Evolutionary conservation across 2,797 vertebrate genomes (phyloP).

Genomic region (Eulemur rubriventer): DNA sequence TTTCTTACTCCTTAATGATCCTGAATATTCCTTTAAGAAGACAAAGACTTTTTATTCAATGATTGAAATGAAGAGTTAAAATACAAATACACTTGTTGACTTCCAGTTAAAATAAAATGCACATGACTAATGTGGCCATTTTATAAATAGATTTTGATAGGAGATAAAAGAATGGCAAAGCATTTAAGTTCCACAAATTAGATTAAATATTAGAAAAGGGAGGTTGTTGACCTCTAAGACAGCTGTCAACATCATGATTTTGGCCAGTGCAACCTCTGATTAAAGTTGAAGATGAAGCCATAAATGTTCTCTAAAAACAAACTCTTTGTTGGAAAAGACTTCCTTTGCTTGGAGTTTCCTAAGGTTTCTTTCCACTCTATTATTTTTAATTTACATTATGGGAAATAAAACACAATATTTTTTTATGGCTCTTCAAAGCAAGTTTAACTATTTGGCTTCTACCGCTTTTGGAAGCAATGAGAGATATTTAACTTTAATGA

Average conservation of each 20-base stretch:
- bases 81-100: not conserved
- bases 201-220: slow-evolving; percentile 41
- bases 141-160: not conserved
- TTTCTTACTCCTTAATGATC: not conserved
- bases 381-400: slow-evolving; percentile 36
- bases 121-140: not conserved
- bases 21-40: not conserved
- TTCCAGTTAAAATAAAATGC: not conserved
- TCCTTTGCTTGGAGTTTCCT: not conserved
- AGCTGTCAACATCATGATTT: slow-evolving; percentile 37
- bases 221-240: not conserved
- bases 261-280: not conserved
- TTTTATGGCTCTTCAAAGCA: slow-evolving; percentile 22
- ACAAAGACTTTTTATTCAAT: not conserved
- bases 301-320: slow-evolving; percentile 6
- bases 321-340: not conserved
- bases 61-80: not conserved
- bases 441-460: not conserved
- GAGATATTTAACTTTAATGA: not conserved
- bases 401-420: slow-evolving; percentile 20
- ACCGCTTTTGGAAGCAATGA: slow-evolving; percentile 26
- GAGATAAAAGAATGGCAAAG: not conserved
- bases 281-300: slow-evolving; percentile 34
- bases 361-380: not conserved
- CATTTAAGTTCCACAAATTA: not conserved